Evolutionary conservation across 1,140 invertebrate genomes (phyloP), one percentile per base, ranked within the genome.

Genomic region (Lepeophtheirus salmonis): DNA sequence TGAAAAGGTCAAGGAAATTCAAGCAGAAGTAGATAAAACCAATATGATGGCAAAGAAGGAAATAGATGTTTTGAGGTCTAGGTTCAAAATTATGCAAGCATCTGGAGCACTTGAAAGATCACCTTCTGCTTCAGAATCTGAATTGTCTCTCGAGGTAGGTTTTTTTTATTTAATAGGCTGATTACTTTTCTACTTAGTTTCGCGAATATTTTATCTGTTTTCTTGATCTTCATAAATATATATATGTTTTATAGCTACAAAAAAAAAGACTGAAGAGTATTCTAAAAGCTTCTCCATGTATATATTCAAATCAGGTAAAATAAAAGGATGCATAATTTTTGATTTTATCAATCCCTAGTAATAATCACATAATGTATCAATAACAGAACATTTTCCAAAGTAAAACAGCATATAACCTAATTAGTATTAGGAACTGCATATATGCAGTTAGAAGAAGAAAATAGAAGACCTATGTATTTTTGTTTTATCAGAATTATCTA

Each of bases 61-160:
- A 20, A n/a, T 61, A 2, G 59, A 61, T 2, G 25, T n/a, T 23
- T 55, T 61, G 25, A 52, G 59, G 21, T 54, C 50, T 12, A 52
- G 59, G 23, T 61, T 61, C 21, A 61, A 61, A 25, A 61, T 61
- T 17, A 61, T 61, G 22, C 59, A 61, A 25, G 14, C 49, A 16
- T 18, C 59, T 2, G 50, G 16, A 53, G 49, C 2, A 6, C n/a
- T 61, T 3, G 59, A 61, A 22, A 12, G 59, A 18, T 50, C 41
- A 22, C 59, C 59, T 21, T 61, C 59, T 2, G 21, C 21, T 20
- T 61, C 59, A n/a, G 59, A 61, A 53, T 61, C 59, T 1, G 59
- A 61, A 25, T 12, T 61, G 1, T 22, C 17, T 2, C 13, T 53
- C 16, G 59, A 61, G 59, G 59, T 61, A 56, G 6, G 53, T n/a